Percentiles rank a stretch among this genome's conserved stretches.
These are phyloP conservation scores for Drosophila asahinai DNA, from an alignment of 1,140 invertebrate species.

Conservation along the genomic window DNA sequence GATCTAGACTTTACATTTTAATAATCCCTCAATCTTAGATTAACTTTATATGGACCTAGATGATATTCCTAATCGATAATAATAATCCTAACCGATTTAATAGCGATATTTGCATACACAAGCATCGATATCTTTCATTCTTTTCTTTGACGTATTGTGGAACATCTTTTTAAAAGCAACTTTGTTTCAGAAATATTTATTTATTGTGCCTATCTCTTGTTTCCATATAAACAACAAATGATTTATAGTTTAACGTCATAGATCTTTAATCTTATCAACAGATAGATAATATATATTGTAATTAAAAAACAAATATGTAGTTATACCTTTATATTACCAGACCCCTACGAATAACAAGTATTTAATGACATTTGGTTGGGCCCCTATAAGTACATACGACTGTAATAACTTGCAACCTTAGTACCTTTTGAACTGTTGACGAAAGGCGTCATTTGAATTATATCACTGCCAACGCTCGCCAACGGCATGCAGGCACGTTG, in stretches of 20 bases:
- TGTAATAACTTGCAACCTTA: constrained; percentile 20
- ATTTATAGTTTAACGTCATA: neutral
- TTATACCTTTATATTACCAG: too few species aligned
- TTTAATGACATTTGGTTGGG: constrained; percentile 11
- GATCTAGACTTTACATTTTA: too few species aligned
- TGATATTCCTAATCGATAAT: too few species aligned
- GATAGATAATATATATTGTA: neutral
- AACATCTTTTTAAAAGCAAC: too few species aligned
- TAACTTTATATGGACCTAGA: too few species aligned
- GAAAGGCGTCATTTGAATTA: constrained; percentile 43
- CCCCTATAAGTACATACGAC: neutral
- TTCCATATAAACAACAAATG: neutral
- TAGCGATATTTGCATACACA: too few species aligned
- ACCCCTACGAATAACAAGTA: neutral
- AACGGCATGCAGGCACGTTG: constrained; percentile 39
- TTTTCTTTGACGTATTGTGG: too few species aligned
- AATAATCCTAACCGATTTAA: too few species aligned
- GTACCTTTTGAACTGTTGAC: constrained; percentile 7
- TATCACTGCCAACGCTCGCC: constrained; percentile 5
- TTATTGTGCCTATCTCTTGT: too few species aligned
- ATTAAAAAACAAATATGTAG: neutral
- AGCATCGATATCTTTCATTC: too few species aligned
- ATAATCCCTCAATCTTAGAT: too few species aligned
- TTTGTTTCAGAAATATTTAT: too few species aligned
- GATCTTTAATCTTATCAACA: constrained; percentile 1